phyloP scores from a whole-genome alignment of 2,113 vertebrate genomes.

The Tinamus guttatus region DNA sequence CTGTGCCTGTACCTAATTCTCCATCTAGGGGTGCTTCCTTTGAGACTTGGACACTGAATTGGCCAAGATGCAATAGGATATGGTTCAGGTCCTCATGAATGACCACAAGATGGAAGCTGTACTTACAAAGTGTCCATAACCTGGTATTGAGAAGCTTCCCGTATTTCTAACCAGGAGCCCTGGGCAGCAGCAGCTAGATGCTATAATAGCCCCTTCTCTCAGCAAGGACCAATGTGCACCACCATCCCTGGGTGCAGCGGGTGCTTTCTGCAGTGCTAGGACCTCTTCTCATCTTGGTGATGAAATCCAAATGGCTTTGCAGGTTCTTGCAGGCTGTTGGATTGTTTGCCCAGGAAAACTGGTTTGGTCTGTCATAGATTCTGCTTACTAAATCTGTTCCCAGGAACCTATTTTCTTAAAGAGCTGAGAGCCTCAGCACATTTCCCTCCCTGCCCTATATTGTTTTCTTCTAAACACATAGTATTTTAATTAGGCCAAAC shows the following conservation, averaged over 20 bases:
- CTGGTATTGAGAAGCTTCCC: neutral
- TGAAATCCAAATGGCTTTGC: neutral
- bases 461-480: neutral
- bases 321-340: slow-evolving; percentile 32
- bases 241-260: neutral
- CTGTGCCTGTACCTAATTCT: neutral
- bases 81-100: accelerated
- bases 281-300: neutral
- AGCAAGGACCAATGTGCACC: neutral
- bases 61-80: accelerated
- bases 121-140: neutral
- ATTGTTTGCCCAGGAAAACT: slow-evolving; percentile 47
- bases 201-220: neutral
- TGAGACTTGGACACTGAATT: neutral
- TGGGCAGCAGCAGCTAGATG: neutral
- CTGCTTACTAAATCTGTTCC: slow-evolving; percentile 59
- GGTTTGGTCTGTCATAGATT: slow-evolving; percentile 45
- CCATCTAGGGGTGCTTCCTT: neutral
- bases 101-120: neutral
- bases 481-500: neutral
- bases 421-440: neutral
- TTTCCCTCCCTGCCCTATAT: neutral
- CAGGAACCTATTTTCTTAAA: slow-evolving; percentile 34
- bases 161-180: neutral
- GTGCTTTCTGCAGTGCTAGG: neutral